Base-by-base conservation (phyloP, 2,888 invertebrate genomes). In the Drosophila mimica region DNA sequence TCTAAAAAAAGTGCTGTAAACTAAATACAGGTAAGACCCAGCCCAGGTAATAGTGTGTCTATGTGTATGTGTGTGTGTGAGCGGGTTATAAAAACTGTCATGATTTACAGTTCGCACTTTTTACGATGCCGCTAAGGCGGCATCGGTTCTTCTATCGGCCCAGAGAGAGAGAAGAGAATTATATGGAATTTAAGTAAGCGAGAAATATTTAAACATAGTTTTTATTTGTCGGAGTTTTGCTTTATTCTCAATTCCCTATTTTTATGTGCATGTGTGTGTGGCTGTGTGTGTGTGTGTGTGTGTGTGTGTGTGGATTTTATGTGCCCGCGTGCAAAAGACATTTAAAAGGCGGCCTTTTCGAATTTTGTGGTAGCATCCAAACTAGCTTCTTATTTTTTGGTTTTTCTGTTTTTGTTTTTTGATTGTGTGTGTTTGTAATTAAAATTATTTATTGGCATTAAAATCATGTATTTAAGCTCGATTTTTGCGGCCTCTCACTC, bases 31-130 rank as follows among this genome's bases (percentile, higher is more conserved):
- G 73, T 70, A 76, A 43, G 66, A 56, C 63, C 61, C 49, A 51
- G 48, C 59, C 33, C 58, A 53, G 64, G 54, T 77, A 64, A 72
- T 75, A 62, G 9, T 25, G 1, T 8, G 20, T 15, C 11, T 48
- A 13, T 53, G n/a, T n/a, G 54, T 13, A n/a, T 38, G 1, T n/a
- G 30, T 46, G 49, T 68, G 48, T 33, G 57, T 56, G 74, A 76
- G 74, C 63, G 73, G 84, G 87, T 81, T 79, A 72, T 86, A 86
- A 87, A 87, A 88, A 83, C 83, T 82, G 87, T 90, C 87, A 83
- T 90, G 87, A 87, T 87, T 87, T 87, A 87, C 90, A 87, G 90
- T 86, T 86, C 71, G 87, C 89, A 86, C 77, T 88, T 86, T 87
- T 90, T 83, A 90, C 90, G 90, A 87, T 83, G 79, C 71, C 79